A percentile compares a stretch with the other conserved stretches of the same genome.
These are phyloP conservation scores for Euglossa dilemma DNA, from an alignment of 1,140 invertebrate species.

Conservation along the genomic window DNA sequence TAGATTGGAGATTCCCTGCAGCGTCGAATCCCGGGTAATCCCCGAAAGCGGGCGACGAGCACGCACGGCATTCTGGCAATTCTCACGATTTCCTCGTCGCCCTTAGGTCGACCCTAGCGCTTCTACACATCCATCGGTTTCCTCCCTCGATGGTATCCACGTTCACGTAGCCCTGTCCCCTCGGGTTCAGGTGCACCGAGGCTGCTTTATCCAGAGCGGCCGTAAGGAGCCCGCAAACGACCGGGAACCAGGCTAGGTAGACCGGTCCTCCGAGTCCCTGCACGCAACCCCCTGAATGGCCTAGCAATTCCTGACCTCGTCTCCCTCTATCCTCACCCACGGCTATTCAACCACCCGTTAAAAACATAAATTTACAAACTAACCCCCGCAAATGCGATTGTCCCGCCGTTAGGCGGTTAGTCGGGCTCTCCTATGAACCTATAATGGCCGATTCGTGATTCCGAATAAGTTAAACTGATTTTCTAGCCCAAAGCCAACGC, in stretches of 20 bases:
- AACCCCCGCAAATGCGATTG: constrained; percentile 63
- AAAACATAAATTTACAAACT: constrained; percentile 74
- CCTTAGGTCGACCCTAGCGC: constrained; percentile 23
- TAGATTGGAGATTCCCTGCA: constrained; percentile 60
- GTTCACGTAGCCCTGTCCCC: constrained; percentile 31
- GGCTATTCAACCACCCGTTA: constrained; percentile 54
- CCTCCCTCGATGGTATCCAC: constrained; percentile 9
- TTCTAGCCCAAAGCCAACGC: constrained; percentile 3
- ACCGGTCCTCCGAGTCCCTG: not conserved
- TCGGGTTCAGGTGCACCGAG: constrained; percentile 46
- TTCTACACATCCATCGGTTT: constrained; percentile 44
- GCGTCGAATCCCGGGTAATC: constrained; percentile 68
- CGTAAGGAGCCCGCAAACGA: constrained; percentile 14
- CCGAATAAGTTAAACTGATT: constrained; percentile 77
- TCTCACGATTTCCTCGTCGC: constrained; percentile 70
- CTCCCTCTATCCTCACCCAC: not conserved
- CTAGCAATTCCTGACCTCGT: not conserved
- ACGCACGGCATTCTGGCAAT: constrained; percentile 73
- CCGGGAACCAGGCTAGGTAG: constrained; percentile 15
- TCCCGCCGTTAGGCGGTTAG: constrained; percentile 17
- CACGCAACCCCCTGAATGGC: constrained; percentile 24
- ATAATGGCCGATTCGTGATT: constrained; percentile 77
- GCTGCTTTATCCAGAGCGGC: constrained; percentile 38
- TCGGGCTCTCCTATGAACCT: constrained; percentile 20
- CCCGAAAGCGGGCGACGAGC: constrained; percentile 59